A percentile compares a stretch with the other conserved stretches of the same genome.
These are phyloP conservation scores for Drosophila maculinotata DNA, from an alignment of 2,888 invertebrate species.

Conservation along the genomic window DNA sequence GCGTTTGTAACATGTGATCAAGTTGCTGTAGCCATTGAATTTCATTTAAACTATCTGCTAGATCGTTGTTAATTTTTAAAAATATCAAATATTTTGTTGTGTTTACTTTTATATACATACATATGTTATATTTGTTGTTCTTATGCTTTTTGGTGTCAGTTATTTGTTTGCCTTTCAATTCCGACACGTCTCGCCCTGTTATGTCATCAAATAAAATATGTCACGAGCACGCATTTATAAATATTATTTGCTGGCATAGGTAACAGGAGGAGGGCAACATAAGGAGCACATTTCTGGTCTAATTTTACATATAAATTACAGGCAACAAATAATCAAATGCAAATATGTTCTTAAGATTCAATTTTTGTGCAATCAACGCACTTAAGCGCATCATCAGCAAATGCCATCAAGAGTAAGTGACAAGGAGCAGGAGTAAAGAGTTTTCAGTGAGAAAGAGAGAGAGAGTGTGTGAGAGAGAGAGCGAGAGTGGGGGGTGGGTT, in stretches of 20 bases:
- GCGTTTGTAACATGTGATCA: background rate
- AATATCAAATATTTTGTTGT: background rate
- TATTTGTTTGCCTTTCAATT: slow-evolving; percentile 31
- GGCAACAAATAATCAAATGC: slow-evolving; percentile 81
- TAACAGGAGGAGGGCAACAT: slow-evolving; percentile 43
- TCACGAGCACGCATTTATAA: slow-evolving; percentile 54
- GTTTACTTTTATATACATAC: background rate
- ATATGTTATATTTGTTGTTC: background rate
- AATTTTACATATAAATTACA: slow-evolving; percentile 81
- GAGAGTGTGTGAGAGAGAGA: background rate
- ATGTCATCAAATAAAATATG: slow-evolving; percentile 68
- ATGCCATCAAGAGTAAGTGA: slow-evolving; percentile 34
- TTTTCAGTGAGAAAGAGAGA: background rate
- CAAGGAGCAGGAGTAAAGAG: background rate
- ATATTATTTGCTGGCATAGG: slow-evolving; percentile 37
- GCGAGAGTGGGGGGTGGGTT: background rate
- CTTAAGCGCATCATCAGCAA: slow-evolving; percentile 51
- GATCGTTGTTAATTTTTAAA: too few relatives aligned
- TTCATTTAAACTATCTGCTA: too few relatives aligned
- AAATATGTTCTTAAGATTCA: slow-evolving; percentile 77
- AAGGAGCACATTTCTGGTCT: slow-evolving; percentile 33
- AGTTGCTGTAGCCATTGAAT: too few relatives aligned
- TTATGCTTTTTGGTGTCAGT: background rate
- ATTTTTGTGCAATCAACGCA: slow-evolving; percentile 79
- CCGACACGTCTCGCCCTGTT: slow-evolving; percentile 11